Conservation (phyloP, 2,797 vertebrate species). For the Danio jaintianensis region DNA sequence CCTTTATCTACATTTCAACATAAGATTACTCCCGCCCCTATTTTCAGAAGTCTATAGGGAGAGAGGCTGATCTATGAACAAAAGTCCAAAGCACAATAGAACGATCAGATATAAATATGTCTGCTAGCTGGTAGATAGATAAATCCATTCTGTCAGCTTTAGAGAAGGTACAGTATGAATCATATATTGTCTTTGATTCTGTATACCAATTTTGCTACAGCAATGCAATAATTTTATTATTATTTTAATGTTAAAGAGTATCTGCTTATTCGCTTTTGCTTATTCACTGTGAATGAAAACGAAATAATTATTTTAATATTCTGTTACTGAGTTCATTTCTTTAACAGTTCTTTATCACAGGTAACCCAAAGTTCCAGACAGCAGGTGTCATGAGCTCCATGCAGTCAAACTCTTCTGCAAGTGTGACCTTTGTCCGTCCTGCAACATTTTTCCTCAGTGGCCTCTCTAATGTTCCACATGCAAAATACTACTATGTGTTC, state of each 20-base stretch:
- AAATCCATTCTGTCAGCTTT: too few relatives aligned
- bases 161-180: neutral
- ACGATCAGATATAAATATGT: neutral
- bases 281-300: neutral
- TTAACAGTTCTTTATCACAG: neutral
- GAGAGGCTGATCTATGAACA: neutral
- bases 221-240: neutral
- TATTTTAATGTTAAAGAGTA: neutral
- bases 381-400: neutral
- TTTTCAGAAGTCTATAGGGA: neutral
- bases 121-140: neutral
- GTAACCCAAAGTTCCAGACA: neutral
- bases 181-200: neutral
- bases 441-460: slow-evolving; percentile 43
- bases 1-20: too few relatives aligned
- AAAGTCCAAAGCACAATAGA: neutral
- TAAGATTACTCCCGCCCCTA: neutral
- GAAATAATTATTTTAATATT: neutral
- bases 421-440: neutral
- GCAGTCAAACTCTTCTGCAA: neutral
- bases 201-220: neutral
- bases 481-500: slow-evolving; percentile 46
- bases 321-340: neutral
- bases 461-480: slow-evolving; percentile 49
- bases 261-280: too few relatives aligned